Conservation (phyloP, 1,140 invertebrate genomes). For the Rhyacophila brunnea region DNA sequence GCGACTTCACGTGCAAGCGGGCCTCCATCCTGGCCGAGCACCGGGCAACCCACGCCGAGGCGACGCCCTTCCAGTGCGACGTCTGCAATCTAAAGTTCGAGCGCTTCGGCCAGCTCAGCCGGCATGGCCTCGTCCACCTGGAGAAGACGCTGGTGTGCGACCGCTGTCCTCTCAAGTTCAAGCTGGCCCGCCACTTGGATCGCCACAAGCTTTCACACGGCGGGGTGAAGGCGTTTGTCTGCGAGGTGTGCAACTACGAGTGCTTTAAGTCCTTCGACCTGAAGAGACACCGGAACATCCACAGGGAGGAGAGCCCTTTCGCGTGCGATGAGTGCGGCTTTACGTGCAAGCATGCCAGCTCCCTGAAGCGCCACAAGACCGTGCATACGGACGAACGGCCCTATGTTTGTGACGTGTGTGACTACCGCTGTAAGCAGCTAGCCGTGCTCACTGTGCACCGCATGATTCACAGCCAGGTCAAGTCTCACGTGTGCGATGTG, state of each 20-base stretch:
- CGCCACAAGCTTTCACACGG: constrained; percentile 53
- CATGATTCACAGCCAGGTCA: too few species aligned
- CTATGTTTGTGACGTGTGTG: too few species aligned
- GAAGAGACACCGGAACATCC: constrained; percentile 6
- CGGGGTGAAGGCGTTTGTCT: constrained; percentile 48
- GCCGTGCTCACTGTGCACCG: too few species aligned
- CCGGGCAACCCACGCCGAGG: constrained; percentile 19
- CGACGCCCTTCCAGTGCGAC: constrained; percentile 11
- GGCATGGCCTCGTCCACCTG: too few species aligned
- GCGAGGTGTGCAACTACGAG: constrained; percentile 8
- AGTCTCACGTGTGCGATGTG: too few species aligned
- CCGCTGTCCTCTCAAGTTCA: too few species aligned
- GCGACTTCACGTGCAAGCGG: too few species aligned
- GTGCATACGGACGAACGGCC: constrained; percentile 7
- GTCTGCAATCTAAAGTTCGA: constrained; percentile 47
- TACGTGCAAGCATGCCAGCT: constrained; percentile 12
- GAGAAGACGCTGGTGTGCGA: too few species aligned
- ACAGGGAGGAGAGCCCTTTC: constrained; percentile 11
- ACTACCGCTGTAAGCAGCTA: too few species aligned
- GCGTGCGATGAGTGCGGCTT: constrained; percentile 18
- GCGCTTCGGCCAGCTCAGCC: constrained; percentile 42
- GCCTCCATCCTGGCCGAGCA: background rate
- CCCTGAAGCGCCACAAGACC: constrained; percentile 10
- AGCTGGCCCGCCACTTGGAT: constrained; percentile 38
- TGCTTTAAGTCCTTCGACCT: constrained; percentile 10